Evolutionary conservation across 2,113 vertebrate species (phyloP).

Genomic region (Piprites chloris): DNA sequence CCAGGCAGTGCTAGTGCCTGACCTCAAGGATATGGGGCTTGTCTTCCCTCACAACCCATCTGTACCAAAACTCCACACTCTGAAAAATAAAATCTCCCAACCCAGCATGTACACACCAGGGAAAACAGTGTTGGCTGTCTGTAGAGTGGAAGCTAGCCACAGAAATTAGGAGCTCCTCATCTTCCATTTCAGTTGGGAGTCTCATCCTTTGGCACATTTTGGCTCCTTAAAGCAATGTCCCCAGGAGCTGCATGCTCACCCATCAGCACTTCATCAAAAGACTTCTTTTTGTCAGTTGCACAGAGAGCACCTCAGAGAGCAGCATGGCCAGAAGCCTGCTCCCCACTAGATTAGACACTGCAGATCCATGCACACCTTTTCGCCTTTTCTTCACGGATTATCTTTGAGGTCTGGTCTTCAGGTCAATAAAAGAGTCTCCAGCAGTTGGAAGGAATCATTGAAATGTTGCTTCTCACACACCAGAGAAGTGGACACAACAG

Average conservation of each 20-base stretch:
- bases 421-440: background rate
- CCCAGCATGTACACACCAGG: background rate
- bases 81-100: background rate
- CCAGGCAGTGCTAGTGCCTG: background rate
- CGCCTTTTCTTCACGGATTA: background rate
- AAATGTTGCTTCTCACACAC: background rate
- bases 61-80: background rate
- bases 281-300: background rate
- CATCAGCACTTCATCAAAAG: background rate
- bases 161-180: background rate
- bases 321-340: background rate
- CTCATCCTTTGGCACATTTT: background rate
- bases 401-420: background rate
- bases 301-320: rapidly evolving
- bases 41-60: background rate
- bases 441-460: background rate
- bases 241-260: background rate
- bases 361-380: background rate
- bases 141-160: background rate
- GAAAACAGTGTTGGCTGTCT: background rate
- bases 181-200: background rate
- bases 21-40: background rate
- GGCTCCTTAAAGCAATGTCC: background rate
- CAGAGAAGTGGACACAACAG: background rate
- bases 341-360: background rate